Base-by-base conservation (phyloP, 2,888 invertebrate genomes). In the Pomacea canaliculata region DNA sequence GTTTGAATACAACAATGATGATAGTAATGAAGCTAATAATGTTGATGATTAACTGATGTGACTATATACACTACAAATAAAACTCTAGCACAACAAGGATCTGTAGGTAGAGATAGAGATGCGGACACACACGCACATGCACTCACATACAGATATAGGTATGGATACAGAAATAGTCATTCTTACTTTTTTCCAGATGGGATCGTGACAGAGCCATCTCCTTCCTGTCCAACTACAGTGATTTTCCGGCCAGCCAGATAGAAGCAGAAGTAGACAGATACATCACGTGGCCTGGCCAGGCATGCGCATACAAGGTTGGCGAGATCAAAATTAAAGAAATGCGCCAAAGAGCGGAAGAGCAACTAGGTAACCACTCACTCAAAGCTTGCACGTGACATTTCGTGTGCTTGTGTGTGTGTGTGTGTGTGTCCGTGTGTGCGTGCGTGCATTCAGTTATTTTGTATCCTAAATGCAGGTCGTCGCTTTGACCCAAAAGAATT, bases 281-380 rank as follows among this genome's bases (percentile, higher is more conserved):
- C 80, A 85, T 89, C 79, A 86, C 87, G 19, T 87, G 86, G 83
- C 89, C 89, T 0, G 89, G 88, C 2, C 88, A 89, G 81, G 88
- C 87, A 9, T 84, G 84, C 63, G 81, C 83, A 0, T 87, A 87
- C 79, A 87, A 87, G 73, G 76, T 87, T n/a, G 87, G 87, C 5
- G 84, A 87, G 75, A 80, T 87, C 60, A 83, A 85, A 51, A 83
- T 87, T n/a, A 83, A 81, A 71, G 79, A 86, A 63, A 76, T 91
- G 18, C 73, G 89, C 65, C 72, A 80, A 67, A 83, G 79, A 69
- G 89, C 90, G 0, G 83, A 87, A 76, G 76, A 74, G 18, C 59
- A 68, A 46, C 82, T 91, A 60, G 90, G 90, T 85, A 68, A 68
- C 83, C 76, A 37, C n/a, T 59, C 23, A 48, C 46, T 7, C 51